Evolutionary conservation across 2,113 vertebrate genomes (phyloP).

Genomic region (Panurus biarmicus): DNA sequence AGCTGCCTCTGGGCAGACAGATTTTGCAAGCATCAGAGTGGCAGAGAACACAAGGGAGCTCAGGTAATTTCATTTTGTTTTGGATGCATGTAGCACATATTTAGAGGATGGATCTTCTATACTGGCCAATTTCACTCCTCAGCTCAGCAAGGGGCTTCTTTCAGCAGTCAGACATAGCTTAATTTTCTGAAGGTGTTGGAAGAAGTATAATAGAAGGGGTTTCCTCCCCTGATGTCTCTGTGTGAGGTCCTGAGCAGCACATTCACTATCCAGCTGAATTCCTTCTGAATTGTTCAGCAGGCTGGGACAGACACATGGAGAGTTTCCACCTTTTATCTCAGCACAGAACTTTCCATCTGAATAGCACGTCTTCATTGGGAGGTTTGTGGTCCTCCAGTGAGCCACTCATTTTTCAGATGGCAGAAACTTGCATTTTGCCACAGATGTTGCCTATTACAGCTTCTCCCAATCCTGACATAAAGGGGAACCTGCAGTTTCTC

Average conservation of each 20-base stretch:
- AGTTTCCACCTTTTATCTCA: constrained; percentile 19
- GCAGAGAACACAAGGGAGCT: background rate
- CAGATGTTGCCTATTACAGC: background rate
- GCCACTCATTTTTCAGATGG: background rate
- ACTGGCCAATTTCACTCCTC: background rate
- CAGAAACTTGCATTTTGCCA: background rate
- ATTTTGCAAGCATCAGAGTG: background rate
- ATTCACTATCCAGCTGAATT: background rate
- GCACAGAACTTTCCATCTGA: background rate
- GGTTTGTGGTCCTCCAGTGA: background rate
- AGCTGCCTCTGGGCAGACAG: background rate
- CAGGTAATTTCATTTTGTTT: background rate
- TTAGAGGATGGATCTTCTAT: background rate
- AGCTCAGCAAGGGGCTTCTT: background rate
- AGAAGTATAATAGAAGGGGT: background rate
- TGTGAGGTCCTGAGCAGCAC: constrained; percentile 34
- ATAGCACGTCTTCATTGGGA: background rate
- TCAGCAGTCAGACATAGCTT: background rate
- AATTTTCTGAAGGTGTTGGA: background rate
- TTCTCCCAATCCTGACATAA: background rate
- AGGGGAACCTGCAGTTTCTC: background rate
- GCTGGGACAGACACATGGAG: background rate
- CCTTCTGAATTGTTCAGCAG: background rate
- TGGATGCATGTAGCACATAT: background rate
- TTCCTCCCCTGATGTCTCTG: background rate